Evolutionary conservation across 2,113 vertebrate species (phyloP).

Genomic region (Holacanthus passer): DNA sequence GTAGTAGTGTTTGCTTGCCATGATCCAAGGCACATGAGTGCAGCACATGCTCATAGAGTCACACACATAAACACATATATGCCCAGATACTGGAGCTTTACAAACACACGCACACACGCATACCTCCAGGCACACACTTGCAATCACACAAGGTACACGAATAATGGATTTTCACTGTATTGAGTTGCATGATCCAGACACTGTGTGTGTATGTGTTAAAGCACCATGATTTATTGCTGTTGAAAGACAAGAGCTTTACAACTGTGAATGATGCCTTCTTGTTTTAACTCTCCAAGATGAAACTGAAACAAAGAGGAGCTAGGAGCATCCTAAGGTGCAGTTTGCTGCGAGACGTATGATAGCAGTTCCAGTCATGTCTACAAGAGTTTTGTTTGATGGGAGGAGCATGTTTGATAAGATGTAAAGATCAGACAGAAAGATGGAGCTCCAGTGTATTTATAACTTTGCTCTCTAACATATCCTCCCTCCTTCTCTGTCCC

Average conservation of each 20-base stretch:
- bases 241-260: constrained; percentile 61
- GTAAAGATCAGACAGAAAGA: constrained; percentile 47
- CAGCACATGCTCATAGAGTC: constrained; percentile 56
- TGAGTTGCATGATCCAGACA: constrained; percentile 80
- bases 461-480: constrained; percentile 57
- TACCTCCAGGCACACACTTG: constrained; percentile 24
- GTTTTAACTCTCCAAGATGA: constrained; percentile 35
- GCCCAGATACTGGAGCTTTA: constrained; percentile 4
- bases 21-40: constrained; percentile 63
- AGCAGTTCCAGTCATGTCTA: constrained; percentile 32
- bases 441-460: constrained; percentile 36
- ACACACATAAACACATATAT: constrained; percentile 36
- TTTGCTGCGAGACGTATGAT: constrained; percentile 37
- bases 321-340: constrained; percentile 39
- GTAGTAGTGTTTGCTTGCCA: constrained; percentile 82
- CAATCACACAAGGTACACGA: constrained; percentile 49
- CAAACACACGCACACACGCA: constrained; percentile 21
- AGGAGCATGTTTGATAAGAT: constrained; percentile 65
- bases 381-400: constrained; percentile 44
- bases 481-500: constrained; percentile 64
- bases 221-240: constrained; percentile 73
- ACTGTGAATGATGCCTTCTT: constrained; percentile 67
- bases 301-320: constrained; percentile 30
- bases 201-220: constrained; percentile 76
- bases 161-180: constrained; percentile 63